Evolutionary conservation across 2,888 invertebrate species (phyloP), one percentile per base, ranked within the genome.

Genomic region (Ichneumon xanthorius): DNA sequence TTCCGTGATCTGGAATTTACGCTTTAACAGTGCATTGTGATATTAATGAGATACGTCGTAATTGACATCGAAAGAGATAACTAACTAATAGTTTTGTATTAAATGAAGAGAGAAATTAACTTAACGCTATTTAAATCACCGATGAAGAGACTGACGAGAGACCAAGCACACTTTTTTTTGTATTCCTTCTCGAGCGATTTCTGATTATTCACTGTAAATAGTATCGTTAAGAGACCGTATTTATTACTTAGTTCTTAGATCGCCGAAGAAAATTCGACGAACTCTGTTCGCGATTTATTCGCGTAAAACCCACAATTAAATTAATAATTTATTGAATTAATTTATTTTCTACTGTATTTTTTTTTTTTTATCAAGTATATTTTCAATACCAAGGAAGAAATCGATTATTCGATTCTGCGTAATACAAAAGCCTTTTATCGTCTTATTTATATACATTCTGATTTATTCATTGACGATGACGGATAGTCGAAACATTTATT

Each of bases 401-500:
- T n/a, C 71, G 30, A 30, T 33, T 4, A 80, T 80, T 75, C 48
- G 40, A 40, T 40, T 40, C 67, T 37, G 76, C 80, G 45, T 37
- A 45, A 77, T 50, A 85, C 55, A n/a, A 63, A 33, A 78, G 68
- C 80, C 53, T 19, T 82, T 76, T 76, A 79, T 82, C 79, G 65
- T 72, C 76, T 30, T 67, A 76, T 85, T 63, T 82, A 82, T 85
- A 77, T 82, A 82, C 85, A 85, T 85, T 80, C 65, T 76, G 55
- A 50, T 78, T 77, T 67, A 71, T 72, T 80, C 26, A 76, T 76
- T 45, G 65, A 81, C 68, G 80, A 77, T 58, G 37, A 72, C 55
- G 67, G 50, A 33, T 63, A 50, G 55, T 79, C 53, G 30, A 45
- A 77, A 73, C 53, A 72, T 37, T 61, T 45, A 76, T 76, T 84